Conservation (phyloP, 2,797 vertebrate genomes). For the Poeciliopsis infans region DNA sequence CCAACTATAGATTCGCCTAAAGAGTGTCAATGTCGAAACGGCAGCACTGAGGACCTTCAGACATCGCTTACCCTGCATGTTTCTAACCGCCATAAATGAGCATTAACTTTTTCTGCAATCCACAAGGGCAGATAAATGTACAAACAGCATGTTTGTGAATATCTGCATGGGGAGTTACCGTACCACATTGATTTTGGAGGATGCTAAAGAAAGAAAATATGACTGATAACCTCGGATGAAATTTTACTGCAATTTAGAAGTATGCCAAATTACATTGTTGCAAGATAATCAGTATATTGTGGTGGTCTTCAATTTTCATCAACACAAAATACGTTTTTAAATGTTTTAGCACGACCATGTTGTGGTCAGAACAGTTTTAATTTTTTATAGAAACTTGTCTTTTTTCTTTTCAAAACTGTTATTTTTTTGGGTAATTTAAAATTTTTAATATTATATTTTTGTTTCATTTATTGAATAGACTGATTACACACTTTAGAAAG, state of each 20-base stretch:
- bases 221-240: background rate
- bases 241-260: background rate
- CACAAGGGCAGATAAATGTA: background rate
- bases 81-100: background rate
- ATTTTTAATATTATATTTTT: background rate
- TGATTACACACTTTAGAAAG: background rate
- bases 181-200: background rate
- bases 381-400: background rate
- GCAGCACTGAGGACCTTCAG: background rate
- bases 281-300: background rate
- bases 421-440: background rate
- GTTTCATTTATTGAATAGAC: background rate
- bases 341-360: background rate
- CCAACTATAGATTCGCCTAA: slow-evolving; percentile 8
- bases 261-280: background rate
- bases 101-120: background rate
- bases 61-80: background rate
- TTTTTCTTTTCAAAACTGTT: background rate
- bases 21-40: slow-evolving; percentile 1
- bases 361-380: background rate
- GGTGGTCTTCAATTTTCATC: background rate
- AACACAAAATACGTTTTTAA: background rate
- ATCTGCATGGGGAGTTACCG: background rate
- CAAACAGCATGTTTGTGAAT: slow-evolving; percentile 3
- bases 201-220: background rate